phyloP scores from a whole-genome alignment of 2,113 vertebrate species.

The Heptranchias perlo region DNA sequence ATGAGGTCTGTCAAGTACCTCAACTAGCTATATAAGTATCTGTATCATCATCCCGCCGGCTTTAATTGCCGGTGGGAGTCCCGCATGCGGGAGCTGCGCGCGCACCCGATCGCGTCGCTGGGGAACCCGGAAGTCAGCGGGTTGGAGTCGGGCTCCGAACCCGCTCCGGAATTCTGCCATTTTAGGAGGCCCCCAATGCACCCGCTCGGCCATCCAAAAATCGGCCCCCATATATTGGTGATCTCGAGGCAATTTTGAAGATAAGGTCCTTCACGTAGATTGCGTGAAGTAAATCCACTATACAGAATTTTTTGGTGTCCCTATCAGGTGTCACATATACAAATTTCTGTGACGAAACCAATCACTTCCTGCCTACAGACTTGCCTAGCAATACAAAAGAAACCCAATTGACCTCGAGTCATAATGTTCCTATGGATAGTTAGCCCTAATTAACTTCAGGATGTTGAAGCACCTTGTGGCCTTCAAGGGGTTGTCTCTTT shows the following conservation, averaged over 20 bases:
- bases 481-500: neutral
- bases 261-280: no score
- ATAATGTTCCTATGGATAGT: neutral
- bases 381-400: neutral
- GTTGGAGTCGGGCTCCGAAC: no score
- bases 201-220: no score
- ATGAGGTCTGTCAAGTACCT: no score
- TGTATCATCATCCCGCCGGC: no score
- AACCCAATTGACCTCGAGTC: neutral
- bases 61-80: no score
- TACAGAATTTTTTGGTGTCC: neutral
- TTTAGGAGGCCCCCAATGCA: no score
- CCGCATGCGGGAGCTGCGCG: no score
- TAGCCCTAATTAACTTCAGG: neutral
- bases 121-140: no score
- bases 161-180: no score
- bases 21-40: no score
- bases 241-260: neutral
- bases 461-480: neutral
- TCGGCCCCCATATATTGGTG: neutral
- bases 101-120: no score
- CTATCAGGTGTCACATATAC: neutral
- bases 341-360: neutral
- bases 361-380: neutral
- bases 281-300: neutral